Evolutionary conservation across 2,113 vertebrate species (phyloP).

Genomic region (Ciconia stormi): DNA sequence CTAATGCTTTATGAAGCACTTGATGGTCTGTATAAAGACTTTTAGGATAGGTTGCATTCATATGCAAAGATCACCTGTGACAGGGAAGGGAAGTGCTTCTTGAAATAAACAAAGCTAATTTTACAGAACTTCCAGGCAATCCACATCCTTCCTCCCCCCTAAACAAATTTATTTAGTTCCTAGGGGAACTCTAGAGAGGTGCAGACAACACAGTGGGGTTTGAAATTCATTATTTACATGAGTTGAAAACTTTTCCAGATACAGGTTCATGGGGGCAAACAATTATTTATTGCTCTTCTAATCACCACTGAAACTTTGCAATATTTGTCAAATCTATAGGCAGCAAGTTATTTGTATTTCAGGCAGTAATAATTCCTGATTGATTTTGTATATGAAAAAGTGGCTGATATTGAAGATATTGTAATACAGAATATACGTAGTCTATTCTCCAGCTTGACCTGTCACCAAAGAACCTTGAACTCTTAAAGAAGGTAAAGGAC

Average conservation of each 20-base stretch:
- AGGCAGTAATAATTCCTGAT: neutral
- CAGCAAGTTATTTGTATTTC: neutral
- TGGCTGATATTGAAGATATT: neutral
- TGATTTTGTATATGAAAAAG: neutral
- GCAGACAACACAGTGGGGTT: neutral
- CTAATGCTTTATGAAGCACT: neutral
- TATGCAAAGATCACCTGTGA: neutral
- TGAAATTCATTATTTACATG: neutral
- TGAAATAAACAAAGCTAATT: neutral
- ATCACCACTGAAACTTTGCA: neutral
- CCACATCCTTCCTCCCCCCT: fast-evolving
- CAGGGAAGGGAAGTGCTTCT: neutral
- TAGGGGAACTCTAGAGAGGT: neutral
- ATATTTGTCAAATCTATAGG: neutral
- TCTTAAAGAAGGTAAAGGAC: neutral
- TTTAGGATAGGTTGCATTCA: neutral
- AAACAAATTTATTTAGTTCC: neutral
- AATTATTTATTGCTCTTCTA: neutral
- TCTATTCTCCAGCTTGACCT: neutral
- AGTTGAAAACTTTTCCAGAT: neutral
- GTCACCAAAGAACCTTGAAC: neutral
- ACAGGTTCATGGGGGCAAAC: neutral
- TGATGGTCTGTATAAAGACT: neutral
- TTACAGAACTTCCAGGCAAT: neutral
- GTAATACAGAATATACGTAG: neutral